Conservation (phyloP, 2,888 invertebrate species). For the Hartigia nigra region DNA sequence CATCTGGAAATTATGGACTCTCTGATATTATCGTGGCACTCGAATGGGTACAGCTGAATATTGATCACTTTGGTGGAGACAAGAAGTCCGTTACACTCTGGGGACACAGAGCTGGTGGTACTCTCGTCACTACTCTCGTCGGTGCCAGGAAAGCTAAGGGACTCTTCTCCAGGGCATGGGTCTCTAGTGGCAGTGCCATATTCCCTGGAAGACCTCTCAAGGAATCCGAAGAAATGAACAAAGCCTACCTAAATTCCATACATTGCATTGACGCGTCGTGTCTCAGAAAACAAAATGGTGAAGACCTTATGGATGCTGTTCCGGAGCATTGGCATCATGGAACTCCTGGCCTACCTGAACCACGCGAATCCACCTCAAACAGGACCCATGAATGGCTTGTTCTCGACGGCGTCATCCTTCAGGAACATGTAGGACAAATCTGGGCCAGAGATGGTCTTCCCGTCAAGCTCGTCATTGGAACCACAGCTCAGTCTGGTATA, state of each 20-base stretch:
- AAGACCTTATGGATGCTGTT: constrained; percentile 74
- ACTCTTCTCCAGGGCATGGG: constrained; percentile 82
- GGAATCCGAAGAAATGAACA: constrained; percentile 73
- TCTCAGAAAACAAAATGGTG: constrained; percentile 63
- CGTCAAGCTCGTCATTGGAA: constrained; percentile 75
- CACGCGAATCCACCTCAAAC: constrained; percentile 46
- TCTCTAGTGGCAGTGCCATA: constrained; percentile 80
- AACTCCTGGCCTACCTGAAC: constrained; percentile 67
- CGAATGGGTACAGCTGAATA: constrained; percentile 84
- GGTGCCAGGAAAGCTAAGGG: constrained; percentile 71
- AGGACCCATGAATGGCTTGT: constrained; percentile 80
- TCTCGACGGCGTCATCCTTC: constrained; percentile 77
- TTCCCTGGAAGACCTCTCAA: constrained; percentile 75
- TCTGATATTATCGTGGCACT: constrained; percentile 83
- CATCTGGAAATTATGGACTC: constrained; percentile 88
- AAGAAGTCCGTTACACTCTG: constrained; percentile 81
- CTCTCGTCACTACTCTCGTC: constrained; percentile 81
- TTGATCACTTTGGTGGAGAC: constrained; percentile 87
- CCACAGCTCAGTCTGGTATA: constrained; percentile 80
- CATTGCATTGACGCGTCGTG: constrained; percentile 70
- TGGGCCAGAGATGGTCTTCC: constrained; percentile 70
- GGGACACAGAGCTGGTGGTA: constrained; percentile 88
- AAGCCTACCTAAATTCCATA: constrained; percentile 71
- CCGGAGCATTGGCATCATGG: constrained; percentile 78
- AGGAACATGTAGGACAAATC: constrained; percentile 74